Percentiles rank a stretch among this genome's conserved stretches.
Evolutionary conservation across 2,113 vertebrate genomes (phyloP).

Genomic region (Tor tambroides): DNA sequence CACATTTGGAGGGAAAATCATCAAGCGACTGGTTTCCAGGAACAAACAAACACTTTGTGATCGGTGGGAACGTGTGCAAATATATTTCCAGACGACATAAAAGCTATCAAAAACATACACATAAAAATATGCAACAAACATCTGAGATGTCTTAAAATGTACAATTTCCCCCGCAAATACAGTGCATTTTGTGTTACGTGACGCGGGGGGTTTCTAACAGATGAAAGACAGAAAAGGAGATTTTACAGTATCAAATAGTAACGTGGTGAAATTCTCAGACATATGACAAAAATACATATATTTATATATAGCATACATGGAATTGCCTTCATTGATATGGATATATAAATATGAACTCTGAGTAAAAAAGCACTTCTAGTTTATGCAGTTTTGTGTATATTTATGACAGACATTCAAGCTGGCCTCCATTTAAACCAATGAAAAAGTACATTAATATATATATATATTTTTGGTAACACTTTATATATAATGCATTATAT

Average conservation of each 20-base stretch:
- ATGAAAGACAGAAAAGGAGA: not conserved
- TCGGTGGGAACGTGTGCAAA: slow-evolving; percentile 65
- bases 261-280: slow-evolving; percentile 1
- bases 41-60: slow-evolving; percentile 8
- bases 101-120: slow-evolving; percentile 48
- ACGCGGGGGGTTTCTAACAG: not conserved
- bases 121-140: slow-evolving; percentile 48
- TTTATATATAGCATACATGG: slow-evolving; percentile 1
- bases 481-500: too few relatives aligned
- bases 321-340: slow-evolving; percentile 24
- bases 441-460: not conserved
- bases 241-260: slow-evolving; percentile 37
- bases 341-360: slow-evolving; percentile 27
- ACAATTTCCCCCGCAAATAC: slow-evolving; percentile 59
- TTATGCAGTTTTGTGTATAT: not conserved
- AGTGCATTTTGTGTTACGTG: slow-evolving; percentile 67
- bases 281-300: slow-evolving; percentile 10
- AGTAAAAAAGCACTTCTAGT: not conserved
- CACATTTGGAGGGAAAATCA: not conserved
- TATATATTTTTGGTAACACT: not conserved
- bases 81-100: slow-evolving; percentile 65
- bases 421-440: not conserved
- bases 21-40: not conserved
- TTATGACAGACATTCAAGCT: not conserved
- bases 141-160: slow-evolving; percentile 47